Percentiles rank a stretch among this genome's conserved stretches.
These are phyloP conservation scores for Andrena dorsata DNA, from an alignment of 2,888 invertebrate species.

Conservation along the genomic window DNA sequence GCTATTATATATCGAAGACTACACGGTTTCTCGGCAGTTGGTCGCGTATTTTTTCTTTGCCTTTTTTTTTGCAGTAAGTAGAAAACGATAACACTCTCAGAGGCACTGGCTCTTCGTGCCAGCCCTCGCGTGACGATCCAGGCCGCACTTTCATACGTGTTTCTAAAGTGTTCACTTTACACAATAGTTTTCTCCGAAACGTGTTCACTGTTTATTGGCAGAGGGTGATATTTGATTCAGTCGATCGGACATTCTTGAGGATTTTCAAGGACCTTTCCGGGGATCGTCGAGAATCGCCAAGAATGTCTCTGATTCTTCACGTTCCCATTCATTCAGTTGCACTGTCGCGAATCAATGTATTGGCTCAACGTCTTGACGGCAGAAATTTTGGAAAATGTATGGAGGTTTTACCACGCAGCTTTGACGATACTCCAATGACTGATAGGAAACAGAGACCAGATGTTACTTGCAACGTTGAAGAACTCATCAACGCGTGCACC, in stretches of 20 bases:
- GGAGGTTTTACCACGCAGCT: too few relatives aligned
- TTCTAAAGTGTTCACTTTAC: neutral
- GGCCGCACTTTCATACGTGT: conserved; percentile 20
- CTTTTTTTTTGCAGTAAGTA: conserved; percentile 41
- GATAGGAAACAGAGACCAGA: neutral
- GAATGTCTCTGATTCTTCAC: conserved; percentile 9
- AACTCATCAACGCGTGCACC: too few relatives aligned
- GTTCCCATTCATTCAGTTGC: conserved; percentile 1
- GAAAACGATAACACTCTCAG: conserved; percentile 59
- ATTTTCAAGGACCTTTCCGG: conserved; percentile 42
- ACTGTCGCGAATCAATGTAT: conserved; percentile 24
- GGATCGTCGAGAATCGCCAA: conserved; percentile 48
- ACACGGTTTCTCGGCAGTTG: conserved; percentile 70
- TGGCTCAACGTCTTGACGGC: neutral
- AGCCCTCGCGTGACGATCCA: conserved; percentile 4
- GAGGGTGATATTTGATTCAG: neutral
- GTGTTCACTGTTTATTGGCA: neutral
- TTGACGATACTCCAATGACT: too few relatives aligned
- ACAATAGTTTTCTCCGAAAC: neutral
- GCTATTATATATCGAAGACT: conserved; percentile 57
- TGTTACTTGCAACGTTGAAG: neutral
- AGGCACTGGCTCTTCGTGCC: conserved; percentile 1
- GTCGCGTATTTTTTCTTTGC: conserved; percentile 54
- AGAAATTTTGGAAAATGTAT: neutral
- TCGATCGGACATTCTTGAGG: conserved; percentile 36